These are phyloP conservation scores for Pao palembangensis DNA, from an alignment of 2,113 vertebrate genomes.

Conservation along the genomic window DNA sequence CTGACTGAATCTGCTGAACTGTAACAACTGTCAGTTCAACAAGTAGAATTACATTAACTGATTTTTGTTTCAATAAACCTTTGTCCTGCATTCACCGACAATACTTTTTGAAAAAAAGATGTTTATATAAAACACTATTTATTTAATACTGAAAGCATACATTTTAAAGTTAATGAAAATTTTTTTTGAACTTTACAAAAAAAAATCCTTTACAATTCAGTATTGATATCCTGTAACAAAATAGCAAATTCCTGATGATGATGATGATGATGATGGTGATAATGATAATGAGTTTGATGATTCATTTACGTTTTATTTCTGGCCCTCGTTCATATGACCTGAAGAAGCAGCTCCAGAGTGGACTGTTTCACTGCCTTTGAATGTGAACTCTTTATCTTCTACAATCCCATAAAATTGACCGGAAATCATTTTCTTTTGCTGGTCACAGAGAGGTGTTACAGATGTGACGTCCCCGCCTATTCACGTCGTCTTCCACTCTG, in stretches of 20 bases:
- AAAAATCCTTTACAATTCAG: too few species aligned
- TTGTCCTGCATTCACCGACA: background rate
- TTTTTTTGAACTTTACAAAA: too few species aligned
- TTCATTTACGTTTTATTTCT: slow-evolving; percentile 33
- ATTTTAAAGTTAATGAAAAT: too few species aligned
- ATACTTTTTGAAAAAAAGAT: background rate
- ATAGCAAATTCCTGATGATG: slow-evolving; percentile 23
- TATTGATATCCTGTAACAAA: slow-evolving; percentile 26
- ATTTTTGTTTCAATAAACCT: background rate
- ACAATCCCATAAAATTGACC: slow-evolving; percentile 26
- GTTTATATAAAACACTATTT: too few species aligned
- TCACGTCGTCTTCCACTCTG: background rate
- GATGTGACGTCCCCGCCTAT: background rate
- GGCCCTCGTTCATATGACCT: slow-evolving; percentile 10
- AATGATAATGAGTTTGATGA: slow-evolving; percentile 32
- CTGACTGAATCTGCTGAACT: too few species aligned
- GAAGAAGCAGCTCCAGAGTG: slow-evolving; percentile 10
- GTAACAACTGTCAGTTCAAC: too few species aligned
- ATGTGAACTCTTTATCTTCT: slow-evolving; percentile 30
- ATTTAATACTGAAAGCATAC: too few species aligned
- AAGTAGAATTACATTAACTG: too few species aligned
- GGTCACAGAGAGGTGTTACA: slow-evolving; percentile 23
- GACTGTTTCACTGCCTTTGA: slow-evolving; percentile 9
- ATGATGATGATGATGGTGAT: slow-evolving; percentile 26
- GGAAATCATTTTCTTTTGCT: slow-evolving; percentile 43